These are phyloP conservation scores for Tachysurus vachellii DNA, from an alignment of 2,113 vertebrate genomes.

Conservation along the genomic window DNA sequence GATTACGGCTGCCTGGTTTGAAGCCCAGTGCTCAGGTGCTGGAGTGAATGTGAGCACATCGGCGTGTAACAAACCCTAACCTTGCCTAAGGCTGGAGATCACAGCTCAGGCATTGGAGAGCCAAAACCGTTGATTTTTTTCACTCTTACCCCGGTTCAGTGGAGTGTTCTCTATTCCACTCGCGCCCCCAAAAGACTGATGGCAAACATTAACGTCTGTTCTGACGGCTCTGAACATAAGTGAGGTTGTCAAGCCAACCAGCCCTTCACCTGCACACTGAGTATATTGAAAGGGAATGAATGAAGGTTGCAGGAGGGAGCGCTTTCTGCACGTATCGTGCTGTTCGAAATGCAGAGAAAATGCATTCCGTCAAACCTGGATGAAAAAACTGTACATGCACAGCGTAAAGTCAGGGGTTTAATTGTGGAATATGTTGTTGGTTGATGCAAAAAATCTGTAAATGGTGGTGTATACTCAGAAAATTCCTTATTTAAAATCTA, in stretches of 20 bases:
- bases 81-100: conserved; percentile 40
- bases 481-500: not conserved
- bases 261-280: conserved; percentile 49
- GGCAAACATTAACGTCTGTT: conserved; percentile 49
- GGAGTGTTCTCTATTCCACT: conserved; percentile 23
- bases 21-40: conserved; percentile 21
- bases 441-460: not conserved
- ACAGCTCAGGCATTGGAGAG: conserved; percentile 9
- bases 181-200: conserved; percentile 47
- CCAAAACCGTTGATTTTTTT: conserved; percentile 16
- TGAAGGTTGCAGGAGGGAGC: conserved; percentile 37
- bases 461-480: too few species aligned
- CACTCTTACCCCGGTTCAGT: not conserved
- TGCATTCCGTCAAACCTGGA: not conserved
- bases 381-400: too few species aligned
- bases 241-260: conserved; percentile 57
- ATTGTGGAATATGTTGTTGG: too few species aligned
- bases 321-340: not conserved
- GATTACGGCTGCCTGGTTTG: conserved; percentile 24
- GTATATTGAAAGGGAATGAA: conserved; percentile 46
- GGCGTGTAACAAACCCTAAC: conserved; percentile 30
- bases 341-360: conserved; percentile 19
- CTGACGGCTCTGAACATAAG: conserved; percentile 48
- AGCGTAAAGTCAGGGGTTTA: not conserved
- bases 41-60: conserved; percentile 22